These are phyloP conservation scores for Caenorhabditis panamensis DNA, from an alignment of 2,888 invertebrate species.

Conservation along the genomic window DNA sequence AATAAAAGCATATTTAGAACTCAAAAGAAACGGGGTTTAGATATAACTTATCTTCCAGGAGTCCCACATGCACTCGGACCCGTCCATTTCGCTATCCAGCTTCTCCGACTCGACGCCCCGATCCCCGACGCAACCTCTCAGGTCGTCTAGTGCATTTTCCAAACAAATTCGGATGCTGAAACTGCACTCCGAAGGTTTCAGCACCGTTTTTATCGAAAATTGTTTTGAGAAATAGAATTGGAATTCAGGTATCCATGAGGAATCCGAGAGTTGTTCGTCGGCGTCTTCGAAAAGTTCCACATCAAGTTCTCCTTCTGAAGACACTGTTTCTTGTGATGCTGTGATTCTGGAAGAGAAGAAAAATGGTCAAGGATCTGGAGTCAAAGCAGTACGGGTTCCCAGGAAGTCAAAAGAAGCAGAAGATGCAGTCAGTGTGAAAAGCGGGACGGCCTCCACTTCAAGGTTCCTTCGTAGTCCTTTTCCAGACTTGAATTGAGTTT, in stretches of 20 bases:
- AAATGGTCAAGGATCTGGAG: not conserved
- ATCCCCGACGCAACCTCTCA: slow-evolving; percentile 43
- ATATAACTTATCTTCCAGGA: not conserved
- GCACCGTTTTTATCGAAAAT: not conserved
- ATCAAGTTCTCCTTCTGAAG: too few species aligned
- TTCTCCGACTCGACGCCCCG: slow-evolving; percentile 7
- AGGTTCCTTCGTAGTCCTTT: not conserved
- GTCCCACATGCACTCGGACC: slow-evolving; percentile 4
- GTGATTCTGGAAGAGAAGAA: slow-evolving; percentile 9
- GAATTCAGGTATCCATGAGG: slow-evolving; percentile 46
- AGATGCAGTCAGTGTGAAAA: slow-evolving; percentile 34
- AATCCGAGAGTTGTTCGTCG: slow-evolving; percentile 37
- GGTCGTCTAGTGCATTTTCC: slow-evolving; percentile 40
- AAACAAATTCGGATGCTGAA: slow-evolving; percentile 48
- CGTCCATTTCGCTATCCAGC: slow-evolving; percentile 18
- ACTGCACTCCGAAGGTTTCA: slow-evolving; percentile 53
- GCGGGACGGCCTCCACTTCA: not conserved
- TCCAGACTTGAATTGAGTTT: slow-evolving; percentile 5
- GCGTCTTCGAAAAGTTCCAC: slow-evolving; percentile 30
- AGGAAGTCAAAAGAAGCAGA: slow-evolving; percentile 59
- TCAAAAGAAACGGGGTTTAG: not conserved
- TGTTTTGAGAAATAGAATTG: not conserved
- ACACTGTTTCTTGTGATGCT: not conserved
- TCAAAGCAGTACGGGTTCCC: not conserved
- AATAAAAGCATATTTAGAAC: too few species aligned